These are phyloP conservation scores for Drosophila setifemur DNA, from an alignment of 1,140 invertebrate genomes.

Conservation along the genomic window DNA sequence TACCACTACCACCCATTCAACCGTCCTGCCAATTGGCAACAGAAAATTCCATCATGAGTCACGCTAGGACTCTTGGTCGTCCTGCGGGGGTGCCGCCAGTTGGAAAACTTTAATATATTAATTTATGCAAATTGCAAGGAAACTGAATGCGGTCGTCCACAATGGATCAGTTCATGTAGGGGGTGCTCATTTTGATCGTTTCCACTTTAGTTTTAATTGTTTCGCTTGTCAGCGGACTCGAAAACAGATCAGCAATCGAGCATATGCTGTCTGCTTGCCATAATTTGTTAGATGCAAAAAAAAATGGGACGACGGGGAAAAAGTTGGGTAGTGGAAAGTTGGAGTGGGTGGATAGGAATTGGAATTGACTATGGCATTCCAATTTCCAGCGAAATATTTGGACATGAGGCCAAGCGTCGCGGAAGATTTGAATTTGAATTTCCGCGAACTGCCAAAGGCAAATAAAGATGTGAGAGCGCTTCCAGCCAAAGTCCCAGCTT, in stretches of 20 bases:
- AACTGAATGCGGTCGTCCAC: conserved; percentile 36
- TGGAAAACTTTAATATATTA: conserved; percentile 70
- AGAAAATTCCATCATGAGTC: conserved; percentile 57
- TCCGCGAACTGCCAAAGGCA: conserved; percentile 66
- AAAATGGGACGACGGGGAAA: background rate
- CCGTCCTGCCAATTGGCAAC: conserved; percentile 65
- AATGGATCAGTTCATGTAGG: conserved; percentile 60
- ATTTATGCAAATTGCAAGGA: conserved; percentile 75
- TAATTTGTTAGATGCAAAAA: conserved; percentile 53
- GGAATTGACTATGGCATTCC: conserved; percentile 45
- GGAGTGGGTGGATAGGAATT: background rate
- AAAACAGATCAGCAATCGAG: conserved; percentile 11
- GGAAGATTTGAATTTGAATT: conserved; percentile 54
- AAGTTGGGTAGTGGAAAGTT: conserved; percentile 14
- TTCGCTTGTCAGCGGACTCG: conserved; percentile 63
- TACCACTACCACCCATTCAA: too few relatives aligned
- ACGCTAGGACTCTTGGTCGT: conserved; percentile 59
- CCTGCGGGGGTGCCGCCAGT: conserved; percentile 55
- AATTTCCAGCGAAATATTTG: conserved; percentile 73
- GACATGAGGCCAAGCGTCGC: conserved; percentile 22
- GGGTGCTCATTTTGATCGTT: conserved; percentile 77
- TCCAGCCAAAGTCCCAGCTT: too few relatives aligned
- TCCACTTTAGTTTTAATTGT: conserved; percentile 82
- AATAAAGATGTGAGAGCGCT: conserved; percentile 71
- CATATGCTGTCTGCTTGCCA: conserved; percentile 35